Evolutionary conservation across 2,888 invertebrate genomes (phyloP), one percentile per base, ranked within the genome.

Genomic region (Plebejus anna): DNA sequence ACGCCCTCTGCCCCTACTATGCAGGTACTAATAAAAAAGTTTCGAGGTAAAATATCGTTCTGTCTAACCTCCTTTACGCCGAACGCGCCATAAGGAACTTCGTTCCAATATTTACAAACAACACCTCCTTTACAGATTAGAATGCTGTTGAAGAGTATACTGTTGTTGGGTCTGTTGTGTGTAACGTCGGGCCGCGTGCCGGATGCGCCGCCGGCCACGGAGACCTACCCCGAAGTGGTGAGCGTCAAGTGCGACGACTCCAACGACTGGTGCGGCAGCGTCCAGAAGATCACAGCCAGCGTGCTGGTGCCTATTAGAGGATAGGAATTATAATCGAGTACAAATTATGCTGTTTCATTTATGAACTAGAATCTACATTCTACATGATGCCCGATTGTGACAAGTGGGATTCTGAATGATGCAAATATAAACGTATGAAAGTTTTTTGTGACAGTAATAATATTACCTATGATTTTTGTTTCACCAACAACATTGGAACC

Each of bases 241-340:
- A 71, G 71, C 42, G 71, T 42, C 16, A 71, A 71, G 71, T 71
- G 71, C n/a, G 71, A 71, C 71, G n/a, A 71, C 22, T 9, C 16
- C n/a, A 71, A 71, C 47, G 47, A 42, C 71, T 71, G n/a, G n/a
- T 71, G 71, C n/a, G 42, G 22, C 22, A 38, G 4, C 38, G 22
- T 71, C 38, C 3, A 70, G 47, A 71, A 36, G 38, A 4, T 36
- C 38, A 38, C 71, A 4, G 22, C 70, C 70, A 28, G 16, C 32
- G 5, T 16, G 36, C 16, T 36, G 16, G 71, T 42, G n/a, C 71
- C 38, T 36, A 38, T 71, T 22, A 71, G 71, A 36, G 42, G 47
- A 5, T 32, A 51, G 59, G 22, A 66, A 47, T 47, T 47, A 47
- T 11, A 47, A 47, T 3, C 47, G 1, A 47, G 47, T 47, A 11